Evolutionary conservation across 2,888 invertebrate genomes (phyloP), one percentile per base, ranked within the genome.

Genomic region (Steinernema hermaphroditum): DNA sequence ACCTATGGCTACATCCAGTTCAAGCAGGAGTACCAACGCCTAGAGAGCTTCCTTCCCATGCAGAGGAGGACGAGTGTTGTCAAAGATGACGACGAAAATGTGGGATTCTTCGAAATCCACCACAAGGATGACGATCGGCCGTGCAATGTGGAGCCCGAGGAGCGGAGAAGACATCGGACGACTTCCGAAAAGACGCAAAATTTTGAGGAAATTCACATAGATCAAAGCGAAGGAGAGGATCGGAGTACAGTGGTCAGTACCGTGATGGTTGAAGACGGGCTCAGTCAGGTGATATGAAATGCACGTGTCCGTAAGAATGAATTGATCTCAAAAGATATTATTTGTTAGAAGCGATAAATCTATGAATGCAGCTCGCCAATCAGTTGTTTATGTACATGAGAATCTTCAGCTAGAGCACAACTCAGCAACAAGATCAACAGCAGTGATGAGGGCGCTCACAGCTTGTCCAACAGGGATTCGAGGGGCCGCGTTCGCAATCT

Each of bases 1-100:
- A 29, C 74, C 49, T 73, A 73, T 50, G 74, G 74, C 34, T 73
- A 73, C 62, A 41, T 73, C 50, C 46, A 69, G 19, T 73, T 73
- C 62, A 27, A 74, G n/a, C 62, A n/a, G 4, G 62, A 62, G n/a
- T 62, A 62, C 32, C 29, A 32, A n/a, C 62, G 62, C 12, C 62
- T 62, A 1, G 62, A 62, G 29, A 62, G 62, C 32, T 29, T 62
- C 16, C n/a, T 62, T 2, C 62, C 62, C 16, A 32, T 62, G 62
- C 62, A 62, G 29, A 22, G 62, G 16, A 22, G 27, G 32, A 14
- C 32, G 16, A 62, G 29, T 6, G 62, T 62, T 14, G 34, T 62
- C 1, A 16, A 62, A 2, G 62, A 62, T n/a, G 29, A 24, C 29
- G 62, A 62, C 16, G 62, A 62, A 27, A 62, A 62, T 16, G 62